Percentiles rank a stretch among this genome's conserved stretches.
Evolutionary conservation across 2,888 invertebrate species (phyloP).

Genomic region (Rhaphigaster nebulosa): DNA sequence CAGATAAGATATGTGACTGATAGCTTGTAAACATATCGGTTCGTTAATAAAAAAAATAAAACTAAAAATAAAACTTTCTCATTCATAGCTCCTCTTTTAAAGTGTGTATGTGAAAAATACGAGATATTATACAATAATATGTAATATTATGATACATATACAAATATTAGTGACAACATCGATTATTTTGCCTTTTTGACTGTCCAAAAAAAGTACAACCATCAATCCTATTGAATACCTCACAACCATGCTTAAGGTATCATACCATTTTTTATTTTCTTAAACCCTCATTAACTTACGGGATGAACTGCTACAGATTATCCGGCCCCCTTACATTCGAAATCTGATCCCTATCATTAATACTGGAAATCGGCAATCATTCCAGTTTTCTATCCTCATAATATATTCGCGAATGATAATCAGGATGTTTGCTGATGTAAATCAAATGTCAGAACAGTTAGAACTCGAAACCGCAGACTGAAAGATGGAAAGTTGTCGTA

Average conservation of each 20-base stretch:
- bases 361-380: background rate
- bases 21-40: constrained; percentile 8
- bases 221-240: too few species aligned
- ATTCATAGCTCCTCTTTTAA: background rate
- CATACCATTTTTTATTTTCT: background rate
- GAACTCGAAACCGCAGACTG: background rate
- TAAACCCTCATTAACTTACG: background rate
- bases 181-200: too few species aligned
- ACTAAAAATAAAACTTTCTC: background rate
- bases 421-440: background rate
- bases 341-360: background rate
- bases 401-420: background rate
- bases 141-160: too few species aligned
- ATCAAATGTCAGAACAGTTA: constrained; percentile 19
- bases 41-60: background rate
- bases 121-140: too few species aligned
- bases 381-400: background rate
- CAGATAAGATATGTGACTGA: constrained; percentile 40
- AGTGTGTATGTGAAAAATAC: too few species aligned
- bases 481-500: background rate
- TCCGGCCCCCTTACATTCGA: background rate
- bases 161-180: too few species aligned
- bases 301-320: too few species aligned
- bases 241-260: too few species aligned
- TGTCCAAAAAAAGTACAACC: too few species aligned